Conservation (phyloP, 2,113 vertebrate species). For the Onychorhynchus coronatus region DNA sequence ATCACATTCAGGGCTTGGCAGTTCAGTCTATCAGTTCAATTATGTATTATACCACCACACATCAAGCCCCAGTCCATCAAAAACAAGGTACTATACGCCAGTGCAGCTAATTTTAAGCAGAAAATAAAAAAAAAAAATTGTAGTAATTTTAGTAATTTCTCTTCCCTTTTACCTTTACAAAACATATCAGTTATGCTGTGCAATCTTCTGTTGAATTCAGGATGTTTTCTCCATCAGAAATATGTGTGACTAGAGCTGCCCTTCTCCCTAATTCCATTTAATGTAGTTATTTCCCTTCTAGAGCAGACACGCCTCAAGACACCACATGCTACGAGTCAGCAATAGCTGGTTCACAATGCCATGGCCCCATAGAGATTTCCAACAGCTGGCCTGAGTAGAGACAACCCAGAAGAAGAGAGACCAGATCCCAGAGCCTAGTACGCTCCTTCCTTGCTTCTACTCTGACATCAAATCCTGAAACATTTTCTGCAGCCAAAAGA, state of each 20-base stretch:
- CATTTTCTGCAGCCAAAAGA: background rate
- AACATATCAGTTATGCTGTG: accelerated
- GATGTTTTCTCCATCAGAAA: background rate
- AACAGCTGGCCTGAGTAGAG: background rate
- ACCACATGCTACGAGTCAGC: background rate
- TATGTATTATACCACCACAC: background rate
- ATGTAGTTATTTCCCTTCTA: background rate
- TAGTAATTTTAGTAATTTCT: background rate
- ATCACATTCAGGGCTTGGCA: background rate
- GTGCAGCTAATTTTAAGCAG: background rate
- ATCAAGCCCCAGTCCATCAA: background rate
- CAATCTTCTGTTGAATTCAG: background rate
- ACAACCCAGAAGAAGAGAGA: background rate
- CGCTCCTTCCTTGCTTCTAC: background rate
- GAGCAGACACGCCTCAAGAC: background rate
- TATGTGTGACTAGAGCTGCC: background rate
- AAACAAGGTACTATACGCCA: background rate
- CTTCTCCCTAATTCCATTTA: background rate
- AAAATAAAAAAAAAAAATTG: background rate
- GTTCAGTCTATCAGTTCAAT: background rate
- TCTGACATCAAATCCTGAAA: background rate
- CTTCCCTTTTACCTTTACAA: background rate
- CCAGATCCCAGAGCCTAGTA: accelerated
- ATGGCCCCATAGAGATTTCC: background rate
- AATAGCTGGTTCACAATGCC: background rate